These are phyloP conservation scores for Drosophila dives DNA, from an alignment of 2,888 invertebrate genomes.

Conservation along the genomic window DNA sequence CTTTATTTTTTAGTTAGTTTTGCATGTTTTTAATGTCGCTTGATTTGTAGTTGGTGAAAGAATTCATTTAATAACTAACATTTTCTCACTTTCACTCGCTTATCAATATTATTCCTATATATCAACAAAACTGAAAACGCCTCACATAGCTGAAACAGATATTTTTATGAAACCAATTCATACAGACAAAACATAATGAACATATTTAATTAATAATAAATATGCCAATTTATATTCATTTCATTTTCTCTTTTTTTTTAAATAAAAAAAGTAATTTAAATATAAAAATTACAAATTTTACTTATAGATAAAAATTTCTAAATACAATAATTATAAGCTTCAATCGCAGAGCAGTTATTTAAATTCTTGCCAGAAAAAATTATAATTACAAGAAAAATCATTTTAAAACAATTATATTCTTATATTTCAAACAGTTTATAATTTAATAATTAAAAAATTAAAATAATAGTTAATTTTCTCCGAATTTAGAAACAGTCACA, in stretches of 20 bases:
- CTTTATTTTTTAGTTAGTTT: not conserved
- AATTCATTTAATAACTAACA: not conserved
- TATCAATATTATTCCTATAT: not conserved
- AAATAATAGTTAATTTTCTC: not conserved
- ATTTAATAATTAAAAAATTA: not conserved
- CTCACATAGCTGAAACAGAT: not conserved
- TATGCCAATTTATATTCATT: not conserved
- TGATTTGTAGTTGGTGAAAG: not conserved
- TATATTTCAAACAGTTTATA: not conserved
- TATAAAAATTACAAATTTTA: not conserved
- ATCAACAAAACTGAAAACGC: not conserved
- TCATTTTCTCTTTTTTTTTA: not conserved
- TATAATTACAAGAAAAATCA: not conserved
- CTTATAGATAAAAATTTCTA: not conserved
- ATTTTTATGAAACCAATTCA: too few relatives aligned
- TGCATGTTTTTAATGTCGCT: slow-evolving; percentile 1
- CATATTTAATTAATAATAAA: not conserved
- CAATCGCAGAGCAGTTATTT: not conserved
- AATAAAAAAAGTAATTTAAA: not conserved
- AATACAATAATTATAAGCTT: not conserved
- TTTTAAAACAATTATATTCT: not conserved
- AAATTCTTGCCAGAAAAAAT: not conserved
- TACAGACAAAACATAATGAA: too few relatives aligned
- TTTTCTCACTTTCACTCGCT: not conserved
- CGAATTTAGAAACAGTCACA: not conserved